Conservation (phyloP, 2,797 vertebrate species). For the Momotus momota region DNA sequence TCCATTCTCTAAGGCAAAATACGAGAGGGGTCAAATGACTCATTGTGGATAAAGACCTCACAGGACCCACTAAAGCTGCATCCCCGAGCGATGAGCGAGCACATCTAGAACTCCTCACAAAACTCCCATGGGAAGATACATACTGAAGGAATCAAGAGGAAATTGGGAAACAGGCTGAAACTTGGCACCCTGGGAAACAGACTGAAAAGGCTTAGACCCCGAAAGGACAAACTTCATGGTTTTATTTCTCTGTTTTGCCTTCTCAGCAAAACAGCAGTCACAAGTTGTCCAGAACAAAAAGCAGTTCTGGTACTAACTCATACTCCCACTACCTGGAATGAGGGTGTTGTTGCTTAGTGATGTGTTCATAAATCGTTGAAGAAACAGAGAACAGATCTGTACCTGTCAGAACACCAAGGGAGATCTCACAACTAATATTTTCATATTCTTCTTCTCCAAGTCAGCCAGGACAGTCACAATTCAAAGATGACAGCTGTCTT, state of each 20-base stretch:
- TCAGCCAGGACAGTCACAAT: not conserved
- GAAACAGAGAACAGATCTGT: not conserved
- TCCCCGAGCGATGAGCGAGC: not conserved
- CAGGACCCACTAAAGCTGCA: not conserved
- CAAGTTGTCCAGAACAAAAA: not conserved
- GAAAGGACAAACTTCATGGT: not conserved
- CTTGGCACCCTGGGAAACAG: not conserved
- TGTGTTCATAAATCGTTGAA: not conserved
- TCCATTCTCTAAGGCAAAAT: not conserved
- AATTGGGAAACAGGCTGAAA: not conserved
- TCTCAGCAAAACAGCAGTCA: not conserved
- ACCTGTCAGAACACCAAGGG: not conserved
- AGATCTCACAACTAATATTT: not conserved
- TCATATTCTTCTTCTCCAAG: not conserved
- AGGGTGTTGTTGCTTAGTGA: not conserved
- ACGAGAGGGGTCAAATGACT: not conserved
- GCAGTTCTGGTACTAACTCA: not conserved
- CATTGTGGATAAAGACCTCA: not conserved
- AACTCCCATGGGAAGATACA: not conserved
- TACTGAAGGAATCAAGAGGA: not conserved
- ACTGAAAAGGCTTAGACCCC: not conserved
- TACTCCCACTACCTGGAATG: not conserved
- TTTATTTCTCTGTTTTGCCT: not conserved
- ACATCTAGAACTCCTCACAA: not conserved
- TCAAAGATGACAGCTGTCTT: not conserved